Evolutionary conservation across 2,113 vertebrate genomes (phyloP), one percentile per base, ranked within the genome.

Genomic region (Podarcis raffonei): DNA sequence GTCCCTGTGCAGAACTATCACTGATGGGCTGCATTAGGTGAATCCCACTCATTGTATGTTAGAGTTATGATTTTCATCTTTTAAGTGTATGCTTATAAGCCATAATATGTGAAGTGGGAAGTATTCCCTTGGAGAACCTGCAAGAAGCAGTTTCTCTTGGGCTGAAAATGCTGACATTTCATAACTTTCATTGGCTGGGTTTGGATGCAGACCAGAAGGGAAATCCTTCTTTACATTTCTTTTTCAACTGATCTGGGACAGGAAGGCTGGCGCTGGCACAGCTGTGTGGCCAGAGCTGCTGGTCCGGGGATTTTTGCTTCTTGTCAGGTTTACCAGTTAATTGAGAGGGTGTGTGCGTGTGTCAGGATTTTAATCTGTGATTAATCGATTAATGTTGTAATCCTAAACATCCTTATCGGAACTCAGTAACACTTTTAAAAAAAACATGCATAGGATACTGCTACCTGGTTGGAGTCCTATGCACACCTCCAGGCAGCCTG

Each of bases 171-270:
- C 59, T 65, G 62, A 88, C 15, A 30, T 48, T 79, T 78, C 57
- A 68, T 13, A 78, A 27, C 6, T 59, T 86, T 68, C 78, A 23
- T 68, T 59, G 68, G 42, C 42, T 68, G 20, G 37, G 18, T 68
- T 77, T 84, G 81, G 81, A 89, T 35, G 8, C 15, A 57, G 25
- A 83, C 81, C 87, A 89, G 87, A 84, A 89, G 62, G 81, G 87
- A 89, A 89, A 89, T 83, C 81, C 74, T 77, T 65, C 71, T 25
- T 62, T 35, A 53, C 76, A 27, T 68, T 83, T 88, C 39, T 76
- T 77, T 83, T 68, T 68, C 27, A 83, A 30, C 59, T 68, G 39
- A 27, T 53, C 59, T 53, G 74, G 18, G 22, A 65, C n/a, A 66
- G 81, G 72, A 83, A 77, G 87, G 72, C 83, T 53, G 59, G 81